Evolutionary conservation across 2,113 vertebrate species (phyloP).

Genomic region (Rattus norvegicus): DNA sequence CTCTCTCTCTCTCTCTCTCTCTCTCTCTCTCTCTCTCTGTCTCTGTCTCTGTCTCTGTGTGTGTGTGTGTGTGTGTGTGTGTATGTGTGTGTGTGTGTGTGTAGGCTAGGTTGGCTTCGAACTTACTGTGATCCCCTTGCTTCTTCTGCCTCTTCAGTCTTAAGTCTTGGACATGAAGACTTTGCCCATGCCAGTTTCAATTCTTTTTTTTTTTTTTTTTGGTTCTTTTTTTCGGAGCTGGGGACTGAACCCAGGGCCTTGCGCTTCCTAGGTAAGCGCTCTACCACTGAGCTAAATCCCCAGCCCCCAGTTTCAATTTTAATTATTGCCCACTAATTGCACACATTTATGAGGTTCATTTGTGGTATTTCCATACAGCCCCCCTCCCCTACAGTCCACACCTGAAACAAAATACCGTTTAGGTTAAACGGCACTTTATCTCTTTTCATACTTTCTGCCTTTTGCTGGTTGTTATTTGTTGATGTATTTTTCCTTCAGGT

Average conservation of each 20-base stretch:
- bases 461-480: conserved; percentile 48
- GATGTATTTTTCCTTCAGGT: conserved; percentile 35
- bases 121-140: not conserved
- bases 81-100: no score
- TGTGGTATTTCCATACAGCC: not conserved
- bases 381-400: not conserved
- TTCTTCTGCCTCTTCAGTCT: not conserved
- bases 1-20: no score
- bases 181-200: not conserved
- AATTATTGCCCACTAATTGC: not conserved
- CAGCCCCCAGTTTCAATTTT: not conserved
- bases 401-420: conserved; percentile 37
- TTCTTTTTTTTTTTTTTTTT: no score
- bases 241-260: no score
- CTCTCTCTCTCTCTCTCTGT: no score
- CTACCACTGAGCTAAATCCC: no score
- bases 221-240: no score
- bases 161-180: not conserved
- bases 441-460: conserved; percentile 31
- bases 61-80: no score
- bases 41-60: no score
- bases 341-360: not conserved
- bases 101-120: not conserved
- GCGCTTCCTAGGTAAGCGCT: no score
- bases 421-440: not conserved